phyloP scores from a whole-genome alignment of 2,113 vertebrate species.

The Numenius arquata region DNA sequence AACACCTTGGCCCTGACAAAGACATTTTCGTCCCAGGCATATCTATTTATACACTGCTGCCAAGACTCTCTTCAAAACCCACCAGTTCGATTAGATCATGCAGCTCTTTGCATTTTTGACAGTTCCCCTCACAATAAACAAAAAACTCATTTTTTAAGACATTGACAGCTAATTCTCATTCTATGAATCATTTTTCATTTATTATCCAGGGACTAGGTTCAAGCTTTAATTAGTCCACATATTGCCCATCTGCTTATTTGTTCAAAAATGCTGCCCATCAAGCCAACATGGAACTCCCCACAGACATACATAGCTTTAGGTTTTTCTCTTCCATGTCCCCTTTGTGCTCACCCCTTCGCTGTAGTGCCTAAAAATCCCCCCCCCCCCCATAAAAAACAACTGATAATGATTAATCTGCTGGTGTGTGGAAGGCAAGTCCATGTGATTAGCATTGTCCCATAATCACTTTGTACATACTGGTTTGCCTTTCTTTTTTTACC shows the following conservation, averaged over 20 bases:
- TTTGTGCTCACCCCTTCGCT: background rate
- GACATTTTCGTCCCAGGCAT: background rate
- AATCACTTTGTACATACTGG: background rate
- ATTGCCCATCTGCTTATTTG: background rate
- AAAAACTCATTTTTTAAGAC: background rate
- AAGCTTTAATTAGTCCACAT: background rate
- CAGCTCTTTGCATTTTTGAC: background rate
- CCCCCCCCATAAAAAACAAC: background rate
- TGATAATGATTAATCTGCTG: background rate
- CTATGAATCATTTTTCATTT: background rate
- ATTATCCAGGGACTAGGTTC: background rate
- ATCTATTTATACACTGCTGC: background rate
- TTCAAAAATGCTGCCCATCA: background rate
- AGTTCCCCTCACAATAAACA: background rate
- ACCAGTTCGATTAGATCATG: background rate
- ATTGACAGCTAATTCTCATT: background rate
- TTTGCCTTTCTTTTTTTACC: background rate
- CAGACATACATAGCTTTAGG: background rate
- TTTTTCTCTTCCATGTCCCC: background rate
- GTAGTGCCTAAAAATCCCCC: background rate
- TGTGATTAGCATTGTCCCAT: background rate
- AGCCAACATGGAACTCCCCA: background rate
- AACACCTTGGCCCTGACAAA: conserved; percentile 10
- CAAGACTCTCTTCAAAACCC: background rate
- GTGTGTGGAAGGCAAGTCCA: background rate